Percentiles rank a stretch among this genome's conserved stretches.
These are phyloP conservation scores for Epirrhoe tristata DNA, from an alignment of 2,888 invertebrate genomes.

Conservation along the genomic window DNA sequence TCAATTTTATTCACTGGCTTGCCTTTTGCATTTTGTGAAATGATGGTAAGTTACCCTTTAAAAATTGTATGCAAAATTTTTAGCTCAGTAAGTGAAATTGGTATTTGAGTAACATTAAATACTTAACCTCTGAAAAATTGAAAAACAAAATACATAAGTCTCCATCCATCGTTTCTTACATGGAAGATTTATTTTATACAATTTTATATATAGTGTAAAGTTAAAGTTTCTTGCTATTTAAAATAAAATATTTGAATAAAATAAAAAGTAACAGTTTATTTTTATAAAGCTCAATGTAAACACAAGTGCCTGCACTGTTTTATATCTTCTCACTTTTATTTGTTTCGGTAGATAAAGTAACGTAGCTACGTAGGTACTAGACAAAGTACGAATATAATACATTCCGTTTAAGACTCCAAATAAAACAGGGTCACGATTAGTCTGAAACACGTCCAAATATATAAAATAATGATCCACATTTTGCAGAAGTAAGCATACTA, in stretches of 20 bases:
- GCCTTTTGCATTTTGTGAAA: no score
- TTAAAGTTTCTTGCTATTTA: neutral
- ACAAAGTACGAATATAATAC: neutral
- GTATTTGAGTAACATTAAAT: neutral
- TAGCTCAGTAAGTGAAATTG: neutral
- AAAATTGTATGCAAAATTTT: neutral
- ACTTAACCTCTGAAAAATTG: neutral
- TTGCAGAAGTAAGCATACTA: no score
- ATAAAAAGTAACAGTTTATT: neutral
- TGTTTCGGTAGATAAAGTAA: neutral
- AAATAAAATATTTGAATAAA: slow-evolving; percentile 18
- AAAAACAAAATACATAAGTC: no score
- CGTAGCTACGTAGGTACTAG: neutral
- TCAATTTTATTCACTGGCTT: neutral
- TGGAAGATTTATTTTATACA: no score
- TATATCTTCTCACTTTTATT: slow-evolving; percentile 13
- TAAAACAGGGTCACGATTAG: no score
- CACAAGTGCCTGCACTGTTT: slow-evolving; percentile 27
- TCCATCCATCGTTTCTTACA: no score
- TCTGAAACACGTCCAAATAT: no score
- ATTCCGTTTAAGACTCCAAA: neutral
- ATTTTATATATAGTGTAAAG: no score
- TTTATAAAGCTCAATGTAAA: slow-evolving; percentile 3
- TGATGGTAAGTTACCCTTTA: neutral
- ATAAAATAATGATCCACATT: no score